Evolutionary conservation across 2,888 invertebrate genomes (phyloP).

Genomic region (Tinea trinotella): DNA sequence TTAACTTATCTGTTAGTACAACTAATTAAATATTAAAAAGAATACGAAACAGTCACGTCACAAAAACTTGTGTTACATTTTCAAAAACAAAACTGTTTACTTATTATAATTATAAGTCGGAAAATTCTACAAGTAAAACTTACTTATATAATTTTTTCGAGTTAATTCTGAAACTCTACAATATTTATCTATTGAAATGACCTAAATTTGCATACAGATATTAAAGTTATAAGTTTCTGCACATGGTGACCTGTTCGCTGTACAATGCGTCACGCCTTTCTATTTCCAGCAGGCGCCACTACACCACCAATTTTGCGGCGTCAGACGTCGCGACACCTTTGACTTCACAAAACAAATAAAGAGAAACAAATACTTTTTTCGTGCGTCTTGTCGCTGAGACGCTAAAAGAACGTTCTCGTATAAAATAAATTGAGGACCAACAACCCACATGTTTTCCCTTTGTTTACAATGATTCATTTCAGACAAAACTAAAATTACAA

Average conservation of each 20-base stretch:
- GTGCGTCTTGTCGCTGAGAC: not conserved
- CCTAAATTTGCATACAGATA: no score
- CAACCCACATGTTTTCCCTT: not conserved
- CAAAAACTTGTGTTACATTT: not conserved
- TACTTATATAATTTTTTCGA: no score
- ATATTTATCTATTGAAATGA: no score
- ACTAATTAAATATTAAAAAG: not conserved
- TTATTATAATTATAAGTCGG: no score
- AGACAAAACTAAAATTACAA: not conserved
- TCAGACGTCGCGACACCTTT: conserved; percentile 19
- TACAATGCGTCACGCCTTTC: conserved; percentile 55
- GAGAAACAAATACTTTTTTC: not conserved
- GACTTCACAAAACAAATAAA: conserved; percentile 20
- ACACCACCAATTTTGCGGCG: conserved; percentile 19
- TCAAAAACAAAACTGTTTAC: no score
- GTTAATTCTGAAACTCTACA: no score
- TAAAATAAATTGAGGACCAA: not conserved
- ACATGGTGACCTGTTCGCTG: conserved; percentile 27
- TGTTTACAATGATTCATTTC: conserved; percentile 6
- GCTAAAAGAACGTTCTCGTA: not conserved
- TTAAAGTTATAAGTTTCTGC: not conserved
- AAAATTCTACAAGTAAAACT: no score
- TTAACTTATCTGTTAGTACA: not conserved
- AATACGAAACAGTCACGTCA: not conserved
- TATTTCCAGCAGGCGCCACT: conserved; percentile 54